Evolutionary conservation across 2,888 invertebrate species (phyloP).

Genomic region (Campoplex nolae): DNA sequence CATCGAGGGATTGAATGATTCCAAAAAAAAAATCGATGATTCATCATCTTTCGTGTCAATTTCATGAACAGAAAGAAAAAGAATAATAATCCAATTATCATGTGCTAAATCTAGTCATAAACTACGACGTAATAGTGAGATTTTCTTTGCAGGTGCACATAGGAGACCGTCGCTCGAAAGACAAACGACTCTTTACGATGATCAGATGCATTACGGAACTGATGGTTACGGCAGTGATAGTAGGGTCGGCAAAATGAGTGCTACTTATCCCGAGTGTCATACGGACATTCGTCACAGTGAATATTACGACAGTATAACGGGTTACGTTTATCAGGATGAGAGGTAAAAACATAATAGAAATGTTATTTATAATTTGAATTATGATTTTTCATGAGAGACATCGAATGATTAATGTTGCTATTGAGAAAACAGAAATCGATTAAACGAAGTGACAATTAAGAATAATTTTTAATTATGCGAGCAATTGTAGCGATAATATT

Average conservation of each 20-base stretch:
- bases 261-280: conserved; percentile 81
- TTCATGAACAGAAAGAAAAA: background rate
- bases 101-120: background rate
- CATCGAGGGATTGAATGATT: background rate
- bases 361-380: background rate
- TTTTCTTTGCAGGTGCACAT: conserved; percentile 78
- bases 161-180: conserved; percentile 92
- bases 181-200: conserved; percentile 92
- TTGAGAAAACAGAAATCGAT: background rate
- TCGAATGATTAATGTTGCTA: background rate
- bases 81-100: background rate
- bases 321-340: conserved; percentile 88
- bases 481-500: background rate
- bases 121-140: background rate
- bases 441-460: background rate
- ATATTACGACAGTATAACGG: conserved; percentile 87
- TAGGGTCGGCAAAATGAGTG: conserved; percentile 79
- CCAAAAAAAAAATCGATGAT: too few relatives aligned
- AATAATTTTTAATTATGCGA: background rate
- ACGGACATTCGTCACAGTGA: conserved; percentile 87
- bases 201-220: conserved; percentile 87
- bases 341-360: conserved; percentile 75
- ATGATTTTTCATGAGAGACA: background rate
- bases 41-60: background rate
- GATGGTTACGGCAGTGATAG: conserved; percentile 81